Conservation (phyloP, 2,888 invertebrate genomes). For the Cantharis flavilabris region DNA sequence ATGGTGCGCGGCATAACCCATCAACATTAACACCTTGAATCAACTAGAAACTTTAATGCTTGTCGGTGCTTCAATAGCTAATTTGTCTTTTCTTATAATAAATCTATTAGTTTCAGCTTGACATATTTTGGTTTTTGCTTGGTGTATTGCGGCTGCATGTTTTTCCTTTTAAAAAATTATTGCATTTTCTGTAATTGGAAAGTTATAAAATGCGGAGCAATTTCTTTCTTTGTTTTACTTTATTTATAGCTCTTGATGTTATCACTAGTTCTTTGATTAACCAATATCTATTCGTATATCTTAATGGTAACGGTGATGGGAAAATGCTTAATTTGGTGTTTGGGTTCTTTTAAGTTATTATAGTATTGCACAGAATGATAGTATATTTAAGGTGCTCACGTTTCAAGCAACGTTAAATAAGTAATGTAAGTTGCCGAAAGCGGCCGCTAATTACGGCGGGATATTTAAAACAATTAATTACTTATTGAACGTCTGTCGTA, state of each 20-base stretch:
- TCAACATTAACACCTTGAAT: neutral
- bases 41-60: neutral
- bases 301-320: neutral
- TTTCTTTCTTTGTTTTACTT: neutral
- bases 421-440: neutral
- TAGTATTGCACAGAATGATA: neutral
- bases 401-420: neutral
- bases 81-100: neutral
- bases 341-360: neutral
- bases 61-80: neutral
- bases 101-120: neutral
- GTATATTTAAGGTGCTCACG: neutral
- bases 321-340: neutral
- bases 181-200: neutral
- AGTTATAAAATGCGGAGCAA: neutral
- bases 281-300: neutral
- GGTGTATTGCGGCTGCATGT: neutral
- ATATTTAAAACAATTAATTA: neutral
- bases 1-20: neutral
- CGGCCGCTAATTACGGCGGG: neutral
- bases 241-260: neutral
- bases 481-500: neutral
- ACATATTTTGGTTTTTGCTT: neutral
- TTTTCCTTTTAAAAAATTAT: neutral
- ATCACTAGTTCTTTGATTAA: neutral